These are phyloP conservation scores for Dryocosmus kuriphilus DNA, from an alignment of 2,888 invertebrate genomes.

Conservation along the genomic window DNA sequence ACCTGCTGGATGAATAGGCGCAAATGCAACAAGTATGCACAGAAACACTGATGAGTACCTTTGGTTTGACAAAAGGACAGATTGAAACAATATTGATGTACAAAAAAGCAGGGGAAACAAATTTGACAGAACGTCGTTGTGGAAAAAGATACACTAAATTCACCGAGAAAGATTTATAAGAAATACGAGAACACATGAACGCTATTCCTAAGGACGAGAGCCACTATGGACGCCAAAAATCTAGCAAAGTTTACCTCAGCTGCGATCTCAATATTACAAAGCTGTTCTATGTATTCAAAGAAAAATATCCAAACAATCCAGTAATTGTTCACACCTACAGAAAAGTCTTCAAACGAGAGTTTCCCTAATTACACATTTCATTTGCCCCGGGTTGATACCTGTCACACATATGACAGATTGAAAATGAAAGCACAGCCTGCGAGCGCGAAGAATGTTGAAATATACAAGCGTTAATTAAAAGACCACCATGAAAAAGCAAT, in stretches of 20 bases:
- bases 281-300: background rate
- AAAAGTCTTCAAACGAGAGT: background rate
- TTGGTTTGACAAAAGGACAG: too few species aligned
- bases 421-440: background rate
- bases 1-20: too few species aligned
- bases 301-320: background rate
- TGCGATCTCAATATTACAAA: background rate
- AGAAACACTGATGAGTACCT: too few species aligned
- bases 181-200: background rate
- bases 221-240: conserved; percentile 1
- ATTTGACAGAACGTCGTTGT: background rate
- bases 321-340: background rate
- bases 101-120: too few species aligned
- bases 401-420: background rate
- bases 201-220: conserved; percentile 1
- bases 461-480: background rate
- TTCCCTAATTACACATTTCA: conserved; percentile 6
- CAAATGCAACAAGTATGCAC: too few species aligned
- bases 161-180: background rate
- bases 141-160: background rate
- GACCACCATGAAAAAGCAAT: conserved; percentile 1
- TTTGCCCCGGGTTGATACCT: conserved; percentile 1
- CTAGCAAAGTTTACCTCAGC: background rate
- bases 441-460: background rate
- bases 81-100: too few species aligned